A percentile compares a stretch with the other conserved stretches of the same genome.
Evolutionary conservation across 2,797 vertebrate genomes (phyloP).

Genomic region (Crenichthys baileyi): DNA sequence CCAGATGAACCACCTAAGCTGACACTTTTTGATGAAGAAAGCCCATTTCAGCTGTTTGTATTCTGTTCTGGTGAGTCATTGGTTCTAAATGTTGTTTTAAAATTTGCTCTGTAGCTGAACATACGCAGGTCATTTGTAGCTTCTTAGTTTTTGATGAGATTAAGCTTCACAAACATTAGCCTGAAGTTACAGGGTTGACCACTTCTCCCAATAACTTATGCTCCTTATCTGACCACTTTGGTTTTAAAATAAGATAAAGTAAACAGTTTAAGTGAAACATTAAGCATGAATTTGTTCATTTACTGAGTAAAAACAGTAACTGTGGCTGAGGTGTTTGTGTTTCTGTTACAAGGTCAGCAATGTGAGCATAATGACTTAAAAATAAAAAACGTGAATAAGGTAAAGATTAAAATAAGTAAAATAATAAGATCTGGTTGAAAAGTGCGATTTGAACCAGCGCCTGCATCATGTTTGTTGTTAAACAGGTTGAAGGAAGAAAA

Average conservation of each 20-base stretch:
- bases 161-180: too few relatives aligned
- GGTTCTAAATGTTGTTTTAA: too few relatives aligned
- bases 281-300: neutral
- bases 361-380: too few relatives aligned
- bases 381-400: too few relatives aligned
- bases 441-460: neutral
- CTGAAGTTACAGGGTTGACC: neutral
- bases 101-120: neutral
- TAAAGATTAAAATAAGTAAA: neutral
- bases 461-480: slow-evolving; percentile 1
- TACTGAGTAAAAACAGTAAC: neutral
- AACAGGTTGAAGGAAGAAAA: neutral
- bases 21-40: too few relatives aligned
- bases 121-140: neutral
- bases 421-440: neutral
- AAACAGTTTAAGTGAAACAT: neutral
- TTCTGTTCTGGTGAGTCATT: too few relatives aligned
- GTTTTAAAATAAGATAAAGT: neutral
- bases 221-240: too few relatives aligned
- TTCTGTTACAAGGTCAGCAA: neutral
- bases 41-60: too few relatives aligned
- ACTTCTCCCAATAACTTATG: too few relatives aligned
- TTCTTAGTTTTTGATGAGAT: neutral
- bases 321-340: neutral
- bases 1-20: too few relatives aligned